Evolutionary conservation across 2,888 invertebrate species (phyloP).

Genomic region (Elysia crispata): DNA sequence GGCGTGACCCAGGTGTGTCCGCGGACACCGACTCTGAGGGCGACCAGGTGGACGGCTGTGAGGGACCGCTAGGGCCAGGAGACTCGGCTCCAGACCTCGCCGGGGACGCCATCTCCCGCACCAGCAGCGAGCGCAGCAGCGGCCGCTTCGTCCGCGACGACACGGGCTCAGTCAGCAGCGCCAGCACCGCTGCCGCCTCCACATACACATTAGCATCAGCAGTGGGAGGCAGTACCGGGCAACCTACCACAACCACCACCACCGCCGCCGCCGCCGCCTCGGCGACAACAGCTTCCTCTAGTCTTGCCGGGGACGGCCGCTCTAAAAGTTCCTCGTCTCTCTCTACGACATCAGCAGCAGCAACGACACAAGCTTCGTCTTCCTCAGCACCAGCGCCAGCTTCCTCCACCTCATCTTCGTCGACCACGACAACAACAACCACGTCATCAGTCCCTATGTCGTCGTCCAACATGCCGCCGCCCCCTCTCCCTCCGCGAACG

Average conservation of each 20-base stretch:
- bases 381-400: conserved; percentile 3
- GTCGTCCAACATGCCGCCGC: conserved; percentile 47
- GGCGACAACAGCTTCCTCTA: not conserved
- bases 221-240: not conserved
- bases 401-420: not conserved
- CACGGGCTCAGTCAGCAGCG: conserved; percentile 27
- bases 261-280: not conserved
- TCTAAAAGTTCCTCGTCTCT: too few species aligned
- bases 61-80: not conserved
- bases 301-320: not conserved
- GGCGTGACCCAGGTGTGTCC: conserved; percentile 39
- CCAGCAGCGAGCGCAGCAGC: conserved; percentile 56
- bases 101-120: conserved; percentile 51
- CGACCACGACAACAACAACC: too few species aligned
- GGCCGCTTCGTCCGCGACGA: conserved; percentile 47
- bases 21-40: conserved; percentile 60
- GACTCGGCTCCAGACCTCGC: conserved; percentile 14
- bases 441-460: conserved; percentile 2
- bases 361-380: not conserved
- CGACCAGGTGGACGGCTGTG: conserved; percentile 55
- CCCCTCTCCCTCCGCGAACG: conserved; percentile 61
- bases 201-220: not conserved
- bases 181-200: conserved; percentile 28
- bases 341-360: too few species aligned
- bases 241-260: not conserved